Evolutionary conservation across 2,113 vertebrate species (phyloP).

Genomic region (Lamprotornis superbus): DNA sequence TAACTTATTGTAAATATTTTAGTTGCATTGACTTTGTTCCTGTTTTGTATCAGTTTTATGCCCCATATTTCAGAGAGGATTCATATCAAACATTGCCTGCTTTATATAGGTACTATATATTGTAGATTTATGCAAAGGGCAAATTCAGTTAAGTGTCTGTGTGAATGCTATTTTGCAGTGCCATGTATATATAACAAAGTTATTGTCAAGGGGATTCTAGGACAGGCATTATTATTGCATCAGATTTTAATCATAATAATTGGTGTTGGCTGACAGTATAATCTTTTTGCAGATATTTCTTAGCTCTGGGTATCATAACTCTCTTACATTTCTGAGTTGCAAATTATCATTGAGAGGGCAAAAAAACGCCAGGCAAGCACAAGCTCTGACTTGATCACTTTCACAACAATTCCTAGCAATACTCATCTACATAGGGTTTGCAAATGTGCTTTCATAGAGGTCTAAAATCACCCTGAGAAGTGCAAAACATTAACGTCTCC

Average conservation of each 20-base stretch:
- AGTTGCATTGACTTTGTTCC: background rate
- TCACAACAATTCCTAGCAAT: background rate
- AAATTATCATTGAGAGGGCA: background rate
- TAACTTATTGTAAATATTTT: background rate
- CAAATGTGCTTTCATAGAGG: background rate
- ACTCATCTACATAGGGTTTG: background rate
- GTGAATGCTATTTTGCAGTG: background rate
- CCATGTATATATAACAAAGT: background rate
- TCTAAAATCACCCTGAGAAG: background rate
- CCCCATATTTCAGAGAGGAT: background rate
- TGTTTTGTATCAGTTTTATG: background rate
- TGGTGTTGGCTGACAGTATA: background rate
- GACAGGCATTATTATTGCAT: background rate
- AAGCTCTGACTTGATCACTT: background rate
- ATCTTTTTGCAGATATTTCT: background rate
- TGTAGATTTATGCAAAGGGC: background rate
- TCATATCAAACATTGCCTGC: background rate
- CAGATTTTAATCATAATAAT: constrained; percentile 1
- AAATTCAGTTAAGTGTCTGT: background rate
- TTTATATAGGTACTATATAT: background rate
- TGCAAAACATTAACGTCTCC: background rate
- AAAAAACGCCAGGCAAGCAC: background rate
- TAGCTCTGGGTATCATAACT: background rate
- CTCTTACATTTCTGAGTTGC: background rate
- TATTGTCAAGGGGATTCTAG: background rate